Conservation (phyloP, 2,797 vertebrate species). For the Cephalopachus bancanus region DNA sequence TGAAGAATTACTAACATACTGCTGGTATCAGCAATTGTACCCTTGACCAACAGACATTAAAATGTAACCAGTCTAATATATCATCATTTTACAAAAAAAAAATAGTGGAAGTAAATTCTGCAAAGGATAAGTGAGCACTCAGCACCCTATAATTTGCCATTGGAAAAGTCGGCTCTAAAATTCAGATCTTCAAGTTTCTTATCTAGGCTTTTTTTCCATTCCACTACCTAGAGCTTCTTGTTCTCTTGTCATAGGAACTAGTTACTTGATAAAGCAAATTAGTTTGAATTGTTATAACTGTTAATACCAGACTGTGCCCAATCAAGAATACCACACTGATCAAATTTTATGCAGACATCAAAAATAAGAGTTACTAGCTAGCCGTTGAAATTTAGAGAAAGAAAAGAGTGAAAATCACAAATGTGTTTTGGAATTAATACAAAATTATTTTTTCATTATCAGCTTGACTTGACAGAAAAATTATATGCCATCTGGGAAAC, state of each 20-base stretch:
- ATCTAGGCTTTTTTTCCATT: not conserved
- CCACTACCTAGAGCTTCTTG: not conserved
- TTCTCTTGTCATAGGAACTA: not conserved
- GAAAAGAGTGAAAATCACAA: not conserved
- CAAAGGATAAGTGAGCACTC: not conserved
- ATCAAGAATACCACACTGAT: not conserved
- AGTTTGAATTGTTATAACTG: not conserved
- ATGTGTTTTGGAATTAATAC: not conserved
- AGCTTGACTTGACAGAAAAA: slow-evolving; percentile 8
- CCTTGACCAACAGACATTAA: not conserved
- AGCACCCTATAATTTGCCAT: not conserved
- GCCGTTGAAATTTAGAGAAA: not conserved
- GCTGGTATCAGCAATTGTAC: not conserved
- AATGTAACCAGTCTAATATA: not conserved
- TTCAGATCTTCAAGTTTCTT: not conserved
- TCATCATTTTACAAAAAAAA: slow-evolving; percentile 21
- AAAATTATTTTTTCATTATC: slow-evolving; percentile 51
- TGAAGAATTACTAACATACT: not conserved
- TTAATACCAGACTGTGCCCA: not conserved
- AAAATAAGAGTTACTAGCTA: slow-evolving; percentile 24
- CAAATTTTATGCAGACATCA: not conserved
- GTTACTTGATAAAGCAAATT: slow-evolving; percentile 21
- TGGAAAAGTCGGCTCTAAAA: not conserved
- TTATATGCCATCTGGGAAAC: slow-evolving; percentile 9
- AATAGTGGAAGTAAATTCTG: not conserved